phyloP scores from a whole-genome alignment of 2,797 vertebrate genomes.

The Pangasius djambal region DNA sequence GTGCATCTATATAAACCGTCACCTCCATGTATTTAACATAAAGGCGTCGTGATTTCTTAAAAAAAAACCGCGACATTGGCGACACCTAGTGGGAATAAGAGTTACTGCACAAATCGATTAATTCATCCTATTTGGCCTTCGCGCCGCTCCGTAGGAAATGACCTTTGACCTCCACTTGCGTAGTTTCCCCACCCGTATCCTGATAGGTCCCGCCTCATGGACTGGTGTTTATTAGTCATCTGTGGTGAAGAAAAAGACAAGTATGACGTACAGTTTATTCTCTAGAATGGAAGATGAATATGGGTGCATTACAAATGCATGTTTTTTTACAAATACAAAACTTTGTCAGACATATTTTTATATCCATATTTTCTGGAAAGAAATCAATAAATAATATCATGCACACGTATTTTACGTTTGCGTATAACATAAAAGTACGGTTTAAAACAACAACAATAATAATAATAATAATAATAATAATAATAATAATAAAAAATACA shows the following conservation, averaged over 20 bases:
- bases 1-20: no score
- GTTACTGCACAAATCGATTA: neutral
- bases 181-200: neutral
- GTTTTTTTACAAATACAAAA: neutral
- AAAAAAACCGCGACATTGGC: neutral
- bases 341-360: neutral
- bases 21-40: no score
- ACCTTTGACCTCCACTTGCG: neutral
- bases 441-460: neutral
- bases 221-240: neutral
- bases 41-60: no score
- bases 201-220: no score
- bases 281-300: neutral
- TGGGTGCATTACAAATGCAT: neutral
- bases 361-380: neutral
- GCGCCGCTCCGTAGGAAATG: neutral
- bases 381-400: neutral
- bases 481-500: no score
- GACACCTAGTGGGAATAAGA: neutral
- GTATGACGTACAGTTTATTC: neutral
- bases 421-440: neutral
- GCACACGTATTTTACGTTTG: neutral
- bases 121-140: neutral
- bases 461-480: no score
- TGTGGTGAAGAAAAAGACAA: neutral